Percentiles rank a stretch among this genome's conserved stretches.
phyloP scores from a whole-genome alignment of 2,888 invertebrate genomes.

The Galerucella pusilla region DNA sequence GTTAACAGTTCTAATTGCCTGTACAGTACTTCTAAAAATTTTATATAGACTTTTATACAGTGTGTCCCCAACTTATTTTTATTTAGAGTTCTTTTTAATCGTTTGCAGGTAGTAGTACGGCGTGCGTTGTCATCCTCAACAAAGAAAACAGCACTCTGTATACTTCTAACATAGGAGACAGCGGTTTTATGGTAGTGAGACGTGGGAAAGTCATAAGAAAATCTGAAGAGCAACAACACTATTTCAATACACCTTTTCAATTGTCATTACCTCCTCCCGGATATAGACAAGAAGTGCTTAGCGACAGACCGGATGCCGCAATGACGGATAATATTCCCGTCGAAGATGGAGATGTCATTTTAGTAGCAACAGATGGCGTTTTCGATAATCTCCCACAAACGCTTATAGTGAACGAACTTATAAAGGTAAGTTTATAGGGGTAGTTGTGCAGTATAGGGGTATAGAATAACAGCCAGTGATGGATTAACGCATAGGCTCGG shows the following conservation, averaged over 20 bases:
- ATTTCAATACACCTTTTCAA: slow-evolving; percentile 99
- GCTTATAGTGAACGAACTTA: slow-evolving; percentile 87
- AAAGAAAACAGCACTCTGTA: slow-evolving; percentile 90
- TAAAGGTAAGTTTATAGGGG: slow-evolving; percentile 67
- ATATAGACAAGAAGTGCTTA: slow-evolving; percentile 85
- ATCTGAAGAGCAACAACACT: slow-evolving; percentile 97
- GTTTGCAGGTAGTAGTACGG: slow-evolving; percentile 92
- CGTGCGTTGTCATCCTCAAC: slow-evolving; percentile 94
- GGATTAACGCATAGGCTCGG: no score
- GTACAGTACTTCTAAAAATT: not conserved
- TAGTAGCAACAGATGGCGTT: slow-evolving; percentile 97
- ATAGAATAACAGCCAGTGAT: no score
- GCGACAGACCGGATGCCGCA: slow-evolving; percentile 94
- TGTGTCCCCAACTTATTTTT: not conserved
- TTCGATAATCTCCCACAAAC: slow-evolving; percentile 98
- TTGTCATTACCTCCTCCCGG: slow-evolving; percentile 93
- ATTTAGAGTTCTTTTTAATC: not conserved
- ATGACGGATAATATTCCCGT: slow-evolving; percentile 89
- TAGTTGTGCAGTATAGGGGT: no score
- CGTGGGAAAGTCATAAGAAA: slow-evolving; percentile 88
- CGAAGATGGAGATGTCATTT: slow-evolving; percentile 92
- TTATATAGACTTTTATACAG: not conserved
- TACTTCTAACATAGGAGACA: slow-evolving; percentile 98
- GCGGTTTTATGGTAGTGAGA: slow-evolving; percentile 94
- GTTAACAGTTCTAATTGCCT: not conserved